Conservation (phyloP, 2,888 invertebrate genomes). For the Helobdella robusta region DNA sequence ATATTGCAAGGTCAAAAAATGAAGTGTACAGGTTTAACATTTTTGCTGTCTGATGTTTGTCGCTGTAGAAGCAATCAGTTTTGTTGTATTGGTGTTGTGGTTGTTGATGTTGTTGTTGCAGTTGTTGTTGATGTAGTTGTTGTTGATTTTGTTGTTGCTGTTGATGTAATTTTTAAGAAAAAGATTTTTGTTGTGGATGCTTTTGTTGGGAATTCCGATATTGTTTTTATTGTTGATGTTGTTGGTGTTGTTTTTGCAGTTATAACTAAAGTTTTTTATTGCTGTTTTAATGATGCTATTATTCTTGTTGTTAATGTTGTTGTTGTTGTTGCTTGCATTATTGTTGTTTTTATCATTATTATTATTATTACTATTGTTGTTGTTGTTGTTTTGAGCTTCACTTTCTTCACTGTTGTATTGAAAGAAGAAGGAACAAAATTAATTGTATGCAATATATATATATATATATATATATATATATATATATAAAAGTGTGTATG, state of each 20-base stretch:
- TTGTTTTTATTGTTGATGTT: slow-evolving; percentile 5
- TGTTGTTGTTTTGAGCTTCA: background rate
- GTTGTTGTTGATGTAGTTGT: background rate
- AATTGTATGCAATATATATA: too few species aligned
- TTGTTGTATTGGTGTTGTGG: background rate
- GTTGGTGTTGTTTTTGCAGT: background rate
- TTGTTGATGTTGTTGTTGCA: slow-evolving; percentile 7
- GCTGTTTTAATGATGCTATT: background rate
- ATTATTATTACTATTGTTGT: slow-evolving; percentile 13
- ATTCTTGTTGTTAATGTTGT: slow-evolving; percentile 8
- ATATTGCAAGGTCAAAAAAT: too few species aligned
- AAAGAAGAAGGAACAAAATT: background rate
- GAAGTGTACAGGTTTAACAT: too few species aligned
- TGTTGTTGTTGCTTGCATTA: slow-evolving; percentile 1
- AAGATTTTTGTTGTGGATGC: background rate
- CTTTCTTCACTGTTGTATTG: background rate
- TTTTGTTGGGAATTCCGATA: background rate
- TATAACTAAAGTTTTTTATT: background rate
- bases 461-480: too few species aligned
- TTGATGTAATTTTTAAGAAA: slow-evolving; percentile 10
- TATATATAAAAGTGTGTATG: too few species aligned
- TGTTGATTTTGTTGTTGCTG: background rate
- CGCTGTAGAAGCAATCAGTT: too few species aligned
- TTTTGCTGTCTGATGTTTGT: too few species aligned
- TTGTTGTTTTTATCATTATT: slow-evolving; percentile 10